These are phyloP conservation scores for Brachionus rotundiformis DNA, from an alignment of 1,140 invertebrate genomes.

Conservation along the genomic window DNA sequence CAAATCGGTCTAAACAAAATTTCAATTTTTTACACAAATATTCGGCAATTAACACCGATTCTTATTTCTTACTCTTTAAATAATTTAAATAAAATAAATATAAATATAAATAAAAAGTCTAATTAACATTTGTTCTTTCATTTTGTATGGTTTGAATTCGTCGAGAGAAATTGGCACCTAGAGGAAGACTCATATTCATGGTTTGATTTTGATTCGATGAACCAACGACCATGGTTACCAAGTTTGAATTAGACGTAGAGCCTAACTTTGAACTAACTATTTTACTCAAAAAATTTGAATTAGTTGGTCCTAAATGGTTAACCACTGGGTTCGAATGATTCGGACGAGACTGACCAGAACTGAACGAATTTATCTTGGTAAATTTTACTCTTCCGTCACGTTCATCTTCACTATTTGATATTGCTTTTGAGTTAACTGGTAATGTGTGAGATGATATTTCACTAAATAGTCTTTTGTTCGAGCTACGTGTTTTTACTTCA, in stretches of 20 bases:
- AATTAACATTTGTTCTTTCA: conserved; percentile 37
- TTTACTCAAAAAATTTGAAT: conserved; percentile 35
- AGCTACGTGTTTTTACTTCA: conserved; percentile 17
- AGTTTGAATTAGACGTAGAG: conserved; percentile 45
- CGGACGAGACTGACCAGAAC: neutral
- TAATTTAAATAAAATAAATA: neutral
- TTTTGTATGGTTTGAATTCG: conserved; percentile 19
- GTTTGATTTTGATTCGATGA: neutral
- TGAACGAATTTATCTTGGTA: neutral
- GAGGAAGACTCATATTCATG: neutral
- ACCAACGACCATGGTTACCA: conserved; percentile 16
- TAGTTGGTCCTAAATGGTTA: neutral
- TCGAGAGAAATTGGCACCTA: conserved; percentile 16
- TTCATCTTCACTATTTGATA: neutral
- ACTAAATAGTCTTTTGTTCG: conserved; percentile 49
- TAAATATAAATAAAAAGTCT: neutral
- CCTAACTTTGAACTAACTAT: conserved; percentile 35
- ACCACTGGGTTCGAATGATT: neutral
- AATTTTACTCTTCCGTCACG: conserved; percentile 4
- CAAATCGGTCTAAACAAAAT: neutral
- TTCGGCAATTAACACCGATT: neutral
- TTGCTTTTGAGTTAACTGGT: neutral
- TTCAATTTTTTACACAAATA: neutral
- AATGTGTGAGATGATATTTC: conserved; percentile 36
- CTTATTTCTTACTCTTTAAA: neutral